Evolutionary conservation across 1,140 invertebrate genomes (phyloP), one percentile per base, ranked within the genome.

Genomic region (Myzus persicae): DNA sequence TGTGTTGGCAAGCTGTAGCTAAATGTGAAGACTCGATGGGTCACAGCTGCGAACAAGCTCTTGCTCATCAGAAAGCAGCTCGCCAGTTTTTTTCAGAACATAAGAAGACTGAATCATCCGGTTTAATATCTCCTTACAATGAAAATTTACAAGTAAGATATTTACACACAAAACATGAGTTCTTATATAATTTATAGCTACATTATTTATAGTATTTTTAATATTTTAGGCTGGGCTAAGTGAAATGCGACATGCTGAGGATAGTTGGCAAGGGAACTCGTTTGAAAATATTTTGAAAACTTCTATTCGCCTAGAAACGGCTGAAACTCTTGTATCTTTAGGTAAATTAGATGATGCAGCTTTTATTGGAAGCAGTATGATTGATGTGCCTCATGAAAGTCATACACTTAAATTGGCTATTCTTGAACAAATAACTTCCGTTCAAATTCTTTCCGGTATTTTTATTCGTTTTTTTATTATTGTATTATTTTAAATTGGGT

Each of bases 281-380:
- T 93, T 93, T 54, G 91, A 93, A 93, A 93, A 93, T 93, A 85
- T 93, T 93, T 85, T 93, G n/a, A 93, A 93, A 93, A 93, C 91
- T 48, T 93, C 91, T 0, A 82, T 84, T 85, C 91, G 91, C 40
- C 18, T 93, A n/a, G 91, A 93, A 93, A 93, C 91, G 3, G 91
- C 91, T 93, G 46, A 93, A 84, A 93, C 81, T 85, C 46, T 93
- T 26, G 76, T 84, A 9, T 2, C 6, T 40, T 48, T 93, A 51
- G 91, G 91, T 85, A 93, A 93, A 93, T 54, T 93, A 22, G 91
- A 93, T 11, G 91, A 93, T 48, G 91, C 91, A 1, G 76, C 76
- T 51, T 93, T 93, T 84, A 93, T 93, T 85, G 91, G 54, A 51
- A 93, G 81, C 54, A 93, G 91, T 93, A 42, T 93, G 24, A 93